phyloP scores from a whole-genome alignment of 2,797 vertebrate species.

The Amblyopsis hoosieri region DNA sequence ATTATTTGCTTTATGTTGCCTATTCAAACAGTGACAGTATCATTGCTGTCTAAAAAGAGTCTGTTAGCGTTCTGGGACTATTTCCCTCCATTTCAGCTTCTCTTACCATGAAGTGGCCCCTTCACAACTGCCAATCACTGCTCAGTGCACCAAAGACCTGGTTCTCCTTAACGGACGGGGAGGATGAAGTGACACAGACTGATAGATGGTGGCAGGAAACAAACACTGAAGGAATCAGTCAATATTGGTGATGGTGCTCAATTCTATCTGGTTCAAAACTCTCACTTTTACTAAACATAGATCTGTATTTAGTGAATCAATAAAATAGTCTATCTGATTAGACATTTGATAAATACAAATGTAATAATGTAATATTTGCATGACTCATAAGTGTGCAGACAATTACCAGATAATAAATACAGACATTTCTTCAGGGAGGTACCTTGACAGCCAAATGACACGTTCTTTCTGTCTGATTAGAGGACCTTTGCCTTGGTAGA shows the following conservation, averaged over 20 bases:
- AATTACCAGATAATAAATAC: constrained; percentile 16
- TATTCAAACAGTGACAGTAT: constrained; percentile 16
- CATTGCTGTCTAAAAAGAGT: constrained; percentile 47
- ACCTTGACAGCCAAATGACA: constrained; percentile 56
- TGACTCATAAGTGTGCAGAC: not conserved
- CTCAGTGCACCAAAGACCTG: constrained; percentile 50
- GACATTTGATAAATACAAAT: not conserved
- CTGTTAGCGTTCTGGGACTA: constrained; percentile 71
- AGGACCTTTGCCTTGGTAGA: constrained; percentile 58
- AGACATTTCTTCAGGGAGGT: constrained; percentile 47
- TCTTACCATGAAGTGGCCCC: constrained; percentile 69
- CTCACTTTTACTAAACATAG: too few relatives aligned
- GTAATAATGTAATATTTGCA: constrained; percentile 22
- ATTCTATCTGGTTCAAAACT: too few relatives aligned
- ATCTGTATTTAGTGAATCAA: too few relatives aligned
- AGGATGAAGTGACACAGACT: constrained; percentile 17
- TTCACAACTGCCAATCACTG: constrained; percentile 73
- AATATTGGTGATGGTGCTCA: not conserved
- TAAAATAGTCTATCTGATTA: too few relatives aligned
- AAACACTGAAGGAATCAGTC: constrained; percentile 7
- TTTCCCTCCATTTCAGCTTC: constrained; percentile 67
- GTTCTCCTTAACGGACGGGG: constrained; percentile 26
- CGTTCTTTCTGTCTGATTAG: constrained; percentile 52
- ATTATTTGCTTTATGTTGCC: constrained; percentile 29
- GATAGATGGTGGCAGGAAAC: constrained; percentile 7